Evolutionary conservation across 1,140 invertebrate species (phyloP).

Genomic region (Drosophila pandora): DNA sequence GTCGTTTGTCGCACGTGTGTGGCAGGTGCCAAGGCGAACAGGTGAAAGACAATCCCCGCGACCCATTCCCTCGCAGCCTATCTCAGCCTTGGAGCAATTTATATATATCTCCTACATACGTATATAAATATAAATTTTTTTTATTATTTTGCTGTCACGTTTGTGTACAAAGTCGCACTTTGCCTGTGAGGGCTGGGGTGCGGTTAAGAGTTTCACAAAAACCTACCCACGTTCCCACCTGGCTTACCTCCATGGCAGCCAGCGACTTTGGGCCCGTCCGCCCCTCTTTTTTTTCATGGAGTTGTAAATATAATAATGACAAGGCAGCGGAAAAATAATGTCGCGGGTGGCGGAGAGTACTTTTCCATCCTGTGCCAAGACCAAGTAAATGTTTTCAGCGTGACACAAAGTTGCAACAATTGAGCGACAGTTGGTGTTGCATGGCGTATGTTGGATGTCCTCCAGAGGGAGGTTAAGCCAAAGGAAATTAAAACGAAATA

Average conservation of each 20-base stretch:
- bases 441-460: not conserved
- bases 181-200: slow-evolving; percentile 20
- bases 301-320: slow-evolving; percentile 57
- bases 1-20: slow-evolving; percentile 24
- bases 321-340: slow-evolving; percentile 47
- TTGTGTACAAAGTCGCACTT: slow-evolving; percentile 41
- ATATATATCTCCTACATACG: slow-evolving; percentile 11
- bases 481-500: not conserved
- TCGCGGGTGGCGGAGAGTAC: slow-evolving; percentile 21
- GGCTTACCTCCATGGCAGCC: slow-evolving; percentile 58
- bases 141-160: slow-evolving; percentile 42
- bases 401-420: slow-evolving; percentile 64
- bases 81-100: slow-evolving; percentile 37
- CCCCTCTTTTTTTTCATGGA: slow-evolving; percentile 18
- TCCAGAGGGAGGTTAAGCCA: not conserved
- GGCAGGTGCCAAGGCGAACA: slow-evolving; percentile 55
- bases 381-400: slow-evolving; percentile 56
- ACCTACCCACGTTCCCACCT: slow-evolving; percentile 17
- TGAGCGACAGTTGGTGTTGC: slow-evolving; percentile 7
- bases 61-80: not conserved
- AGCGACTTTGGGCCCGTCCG: slow-evolving; percentile 52
- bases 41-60: slow-evolving; percentile 5
- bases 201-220: slow-evolving; percentile 38
- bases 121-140: not conserved
- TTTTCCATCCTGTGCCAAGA: slow-evolving; percentile 20